Evolutionary conservation across 2,797 vertebrate genomes (phyloP), one percentile per base, ranked within the genome.

Genomic region (Hydrolagus colliei): DNA sequence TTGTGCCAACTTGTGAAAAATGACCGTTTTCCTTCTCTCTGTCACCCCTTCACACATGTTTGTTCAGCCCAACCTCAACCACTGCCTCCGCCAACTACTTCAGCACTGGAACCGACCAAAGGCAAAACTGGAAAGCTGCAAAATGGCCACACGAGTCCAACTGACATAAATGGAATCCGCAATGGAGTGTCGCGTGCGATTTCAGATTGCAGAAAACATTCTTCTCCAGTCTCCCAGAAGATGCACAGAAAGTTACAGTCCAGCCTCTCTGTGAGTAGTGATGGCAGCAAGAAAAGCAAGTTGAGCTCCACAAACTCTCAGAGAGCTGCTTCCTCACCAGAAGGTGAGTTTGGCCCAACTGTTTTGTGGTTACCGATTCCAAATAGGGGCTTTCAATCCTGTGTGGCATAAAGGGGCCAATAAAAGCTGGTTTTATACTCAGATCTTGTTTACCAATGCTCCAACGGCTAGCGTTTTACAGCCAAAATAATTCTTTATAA

Each of bases 211-310:
- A 93, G 89, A 91, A 97, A 92, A 89, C 93, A 95, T 88, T 92
- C 93, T 0, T 92, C 95, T 79, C 95, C 95, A 0, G 97, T 98
- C 89, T 96, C 97, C 11, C 95, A 97, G 91, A 97, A 96, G 90
- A 92, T 99, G 95, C 97, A 98, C 89, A 93, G 92, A 88, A 98
- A 99, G 90, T 92, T 99, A 87, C 95, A 96, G 88, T 98, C 98
- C 89, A 98, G 97, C 92, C 91, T 99, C 91, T 99, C 97, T 0
- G 96, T 99, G 87, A 96, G 94, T 94, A 98, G 95, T 52, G 95
- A 94, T 90, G 93, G 93, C 93, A 97, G 95, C 94, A 95, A 95
- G 89, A 97, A 95, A 91, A 98, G 95, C 91, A 97, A 95, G 93
- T 92, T 94, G 89, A 97, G 96, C 89, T 97, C 96, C 88, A 94